phyloP scores from a whole-genome alignment of 2,888 invertebrate genomes.

The Torymus auratus region DNA sequence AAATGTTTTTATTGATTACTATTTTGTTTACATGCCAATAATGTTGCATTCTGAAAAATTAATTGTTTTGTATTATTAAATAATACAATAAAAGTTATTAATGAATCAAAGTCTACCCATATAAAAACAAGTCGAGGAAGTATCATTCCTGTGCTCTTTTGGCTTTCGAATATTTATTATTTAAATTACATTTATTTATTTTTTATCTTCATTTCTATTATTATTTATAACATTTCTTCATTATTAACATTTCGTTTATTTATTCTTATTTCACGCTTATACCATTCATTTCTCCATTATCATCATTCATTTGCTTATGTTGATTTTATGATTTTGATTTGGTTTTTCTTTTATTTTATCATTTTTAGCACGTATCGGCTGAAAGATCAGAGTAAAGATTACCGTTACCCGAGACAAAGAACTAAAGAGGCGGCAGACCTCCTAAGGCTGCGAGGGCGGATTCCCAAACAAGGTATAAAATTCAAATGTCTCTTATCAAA shows the following conservation, averaged over 20 bases:
- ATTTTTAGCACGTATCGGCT: constrained; percentile 39
- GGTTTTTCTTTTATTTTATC: constrained; percentile 41
- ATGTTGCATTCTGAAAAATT: too few species aligned
- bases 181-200: not conserved
- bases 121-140: too few species aligned
- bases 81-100: too few species aligned
- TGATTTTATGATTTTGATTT: constrained; percentile 25
- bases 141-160: not conserved
- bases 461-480: constrained; percentile 46
- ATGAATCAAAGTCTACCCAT: too few species aligned
- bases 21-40: too few species aligned
- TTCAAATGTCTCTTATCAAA: constrained; percentile 54
- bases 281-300: not conserved
- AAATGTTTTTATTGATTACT: not conserved
- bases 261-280: not conserved
- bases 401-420: constrained; percentile 25
- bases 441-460: constrained; percentile 12
- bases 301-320: not conserved
- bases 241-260: not conserved
- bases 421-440: constrained; percentile 29
- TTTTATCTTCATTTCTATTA: constrained; percentile 10
- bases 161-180: not conserved
- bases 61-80: too few species aligned
- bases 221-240: not conserved
- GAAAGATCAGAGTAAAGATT: constrained; percentile 36